Percentiles rank a stretch among this genome's conserved stretches.
phyloP scores from a whole-genome alignment of 1,140 invertebrate genomes.

The Aphaenogaster floridana region DNA sequence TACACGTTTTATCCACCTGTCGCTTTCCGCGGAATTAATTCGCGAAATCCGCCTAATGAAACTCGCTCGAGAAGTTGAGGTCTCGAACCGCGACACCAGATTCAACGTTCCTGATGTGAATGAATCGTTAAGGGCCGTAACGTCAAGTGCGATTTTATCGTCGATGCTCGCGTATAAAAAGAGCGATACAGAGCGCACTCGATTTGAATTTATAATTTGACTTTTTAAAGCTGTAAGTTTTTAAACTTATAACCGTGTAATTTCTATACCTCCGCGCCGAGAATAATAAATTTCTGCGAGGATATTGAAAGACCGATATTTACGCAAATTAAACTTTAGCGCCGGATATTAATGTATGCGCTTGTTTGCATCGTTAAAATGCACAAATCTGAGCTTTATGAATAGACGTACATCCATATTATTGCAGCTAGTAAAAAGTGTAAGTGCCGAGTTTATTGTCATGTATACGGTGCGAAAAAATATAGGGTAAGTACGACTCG shows the following conservation, averaged over 20 bases:
- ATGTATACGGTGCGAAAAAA: background rate
- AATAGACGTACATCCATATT: slow-evolving; percentile 10
- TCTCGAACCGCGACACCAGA: slow-evolving; percentile 4
- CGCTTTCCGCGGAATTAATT: slow-evolving; percentile 58
- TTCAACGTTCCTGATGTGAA: slow-evolving; percentile 29
- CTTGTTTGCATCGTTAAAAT: slow-evolving; percentile 6
- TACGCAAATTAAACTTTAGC: background rate
- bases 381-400: slow-evolving; percentile 15
- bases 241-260: background rate
- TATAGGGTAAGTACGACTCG: background rate
- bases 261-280: background rate
- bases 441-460: slow-evolving; percentile 39
- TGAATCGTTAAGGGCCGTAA: background rate
- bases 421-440: slow-evolving; percentile 25
- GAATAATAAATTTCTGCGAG: background rate
- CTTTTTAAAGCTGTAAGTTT: background rate
- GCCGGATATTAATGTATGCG: slow-evolving; percentile 23
- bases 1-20: slow-evolving; percentile 62
- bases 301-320: slow-evolving; percentile 18
- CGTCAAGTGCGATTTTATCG: slow-evolving; percentile 1
- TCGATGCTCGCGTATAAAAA: slow-evolving; percentile 10
- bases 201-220: slow-evolving; percentile 18
- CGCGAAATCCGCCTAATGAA: slow-evolving; percentile 44
- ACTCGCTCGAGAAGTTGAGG: background rate
- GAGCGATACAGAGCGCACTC: background rate